phyloP scores from a whole-genome alignment of 2,888 invertebrate species.

The Cacoxenus indagator region DNA sequence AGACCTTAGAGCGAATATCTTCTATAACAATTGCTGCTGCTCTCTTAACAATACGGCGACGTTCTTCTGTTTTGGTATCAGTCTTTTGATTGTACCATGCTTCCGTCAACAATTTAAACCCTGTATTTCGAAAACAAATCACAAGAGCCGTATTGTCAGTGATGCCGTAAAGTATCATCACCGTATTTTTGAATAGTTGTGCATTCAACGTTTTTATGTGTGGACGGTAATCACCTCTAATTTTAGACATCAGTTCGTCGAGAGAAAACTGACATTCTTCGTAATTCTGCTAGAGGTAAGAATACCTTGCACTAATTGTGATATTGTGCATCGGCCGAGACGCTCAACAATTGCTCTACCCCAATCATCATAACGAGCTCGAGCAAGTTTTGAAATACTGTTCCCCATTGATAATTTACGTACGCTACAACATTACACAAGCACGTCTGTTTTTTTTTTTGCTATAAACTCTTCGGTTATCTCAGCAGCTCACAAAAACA shows the following conservation, averaged over 20 bases:
- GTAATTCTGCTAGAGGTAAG: constrained; percentile 14
- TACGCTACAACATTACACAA: neutral
- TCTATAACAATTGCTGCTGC: constrained; percentile 16
- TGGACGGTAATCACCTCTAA: constrained; percentile 21
- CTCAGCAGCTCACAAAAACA: neutral
- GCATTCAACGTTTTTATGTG: constrained; percentile 20
- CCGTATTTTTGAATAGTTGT: neutral
- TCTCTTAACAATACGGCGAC: constrained; percentile 14
- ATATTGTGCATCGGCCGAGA: constrained; percentile 13
- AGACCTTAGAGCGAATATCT: constrained; percentile 14
- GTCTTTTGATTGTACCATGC: constrained; percentile 13
- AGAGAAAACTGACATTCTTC: constrained; percentile 28
- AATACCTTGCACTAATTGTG: constrained; percentile 19
- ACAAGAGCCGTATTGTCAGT: no score
- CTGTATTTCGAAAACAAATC: no score
- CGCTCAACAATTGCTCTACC: constrained; percentile 18
- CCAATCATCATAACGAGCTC: constrained; percentile 25
- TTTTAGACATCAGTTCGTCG: constrained; percentile 17
- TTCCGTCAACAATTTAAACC: constrained; percentile 9
- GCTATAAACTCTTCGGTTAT: neutral
- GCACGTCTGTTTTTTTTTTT: neutral
- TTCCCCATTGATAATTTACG: neutral
- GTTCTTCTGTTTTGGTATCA: constrained; percentile 6
- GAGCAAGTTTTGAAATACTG: constrained; percentile 16
- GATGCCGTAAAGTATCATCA: no score